phyloP scores from a whole-genome alignment of 30 jellyfish, hydroid and myxozoan genomes.

The Euphysa ruthae region DNA sequence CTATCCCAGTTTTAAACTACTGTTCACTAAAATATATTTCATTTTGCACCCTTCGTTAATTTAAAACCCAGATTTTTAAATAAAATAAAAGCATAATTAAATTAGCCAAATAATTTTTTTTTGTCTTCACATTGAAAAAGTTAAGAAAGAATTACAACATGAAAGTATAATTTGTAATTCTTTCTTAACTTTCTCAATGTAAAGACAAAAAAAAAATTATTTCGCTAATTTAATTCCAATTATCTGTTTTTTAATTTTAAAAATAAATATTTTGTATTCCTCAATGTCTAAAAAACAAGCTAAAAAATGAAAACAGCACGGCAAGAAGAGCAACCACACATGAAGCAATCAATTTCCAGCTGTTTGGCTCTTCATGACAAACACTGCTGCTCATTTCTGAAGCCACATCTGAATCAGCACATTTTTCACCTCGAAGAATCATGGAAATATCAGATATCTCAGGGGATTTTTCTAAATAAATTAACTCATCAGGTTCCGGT shows the following conservation, averaged over 20 bases:
- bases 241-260: background rate
- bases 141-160: no score
- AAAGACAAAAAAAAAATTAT: constrained; percentile 12
- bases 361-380: constrained; percentile 1
- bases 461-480: constrained; percentile 56
- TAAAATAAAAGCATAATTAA: no score
- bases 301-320: background rate
- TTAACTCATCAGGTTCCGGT: constrained; percentile 24
- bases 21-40: no score
- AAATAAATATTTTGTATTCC: background rate
- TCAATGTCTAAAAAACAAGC: background rate
- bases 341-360: background rate
- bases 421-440: constrained; percentile 28
- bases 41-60: no score
- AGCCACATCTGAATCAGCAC: constrained; percentile 31
- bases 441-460: constrained; percentile 37
- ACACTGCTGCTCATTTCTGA: constrained; percentile 17
- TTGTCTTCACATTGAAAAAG: no score
- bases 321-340: constrained; percentile 10
- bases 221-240: background rate
- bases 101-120: no score
- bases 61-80: no score
- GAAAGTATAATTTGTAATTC: no score
- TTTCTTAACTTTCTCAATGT: background rate
- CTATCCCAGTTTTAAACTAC: no score